A percentile compares a stretch with the other conserved stretches of the same genome.
Evolutionary conservation across 53 echinoderm and acorn worm species (phyloP).

Genomic region (Paracentrotus lividus): DNA sequence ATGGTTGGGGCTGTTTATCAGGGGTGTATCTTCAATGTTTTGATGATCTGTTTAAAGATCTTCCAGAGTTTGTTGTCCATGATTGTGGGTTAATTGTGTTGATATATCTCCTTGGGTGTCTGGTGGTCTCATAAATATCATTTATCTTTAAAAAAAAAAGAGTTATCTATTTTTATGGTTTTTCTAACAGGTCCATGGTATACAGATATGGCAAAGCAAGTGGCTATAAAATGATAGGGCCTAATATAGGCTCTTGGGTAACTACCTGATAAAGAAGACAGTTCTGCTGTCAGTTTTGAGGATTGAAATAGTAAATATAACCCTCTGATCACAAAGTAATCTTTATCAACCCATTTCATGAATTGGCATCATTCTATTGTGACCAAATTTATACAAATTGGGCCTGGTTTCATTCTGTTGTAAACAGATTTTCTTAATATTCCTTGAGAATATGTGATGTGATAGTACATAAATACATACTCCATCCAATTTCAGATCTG

Average conservation of each 20-base stretch:
- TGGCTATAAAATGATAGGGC: not conserved
- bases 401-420: not conserved
- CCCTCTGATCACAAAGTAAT: not conserved
- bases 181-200: not conserved
- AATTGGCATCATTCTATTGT: not conserved
- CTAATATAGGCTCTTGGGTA: not conserved
- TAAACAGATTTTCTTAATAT: not conserved
- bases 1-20: not conserved
- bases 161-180: not conserved
- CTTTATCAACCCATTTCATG: not conserved
- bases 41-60: slow-evolving; percentile 32
- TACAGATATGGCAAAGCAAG: not conserved
- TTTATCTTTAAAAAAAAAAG: not conserved
- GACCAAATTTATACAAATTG: not conserved
- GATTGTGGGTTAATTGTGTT: slow-evolving; percentile 65
- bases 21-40: not conserved
- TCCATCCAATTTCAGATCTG: not conserved
- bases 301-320: not conserved
- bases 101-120: slow-evolving; percentile 57
- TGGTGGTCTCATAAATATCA: slow-evolving; percentile 62
- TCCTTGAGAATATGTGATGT: not conserved
- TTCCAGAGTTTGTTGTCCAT: slow-evolving; percentile 34
- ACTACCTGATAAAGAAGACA: not conserved
- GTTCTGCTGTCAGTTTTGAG: not conserved
- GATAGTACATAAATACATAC: no score